phyloP scores from a whole-genome alignment of 2,113 vertebrate species.

The Meriones unguiculatus region DNA sequence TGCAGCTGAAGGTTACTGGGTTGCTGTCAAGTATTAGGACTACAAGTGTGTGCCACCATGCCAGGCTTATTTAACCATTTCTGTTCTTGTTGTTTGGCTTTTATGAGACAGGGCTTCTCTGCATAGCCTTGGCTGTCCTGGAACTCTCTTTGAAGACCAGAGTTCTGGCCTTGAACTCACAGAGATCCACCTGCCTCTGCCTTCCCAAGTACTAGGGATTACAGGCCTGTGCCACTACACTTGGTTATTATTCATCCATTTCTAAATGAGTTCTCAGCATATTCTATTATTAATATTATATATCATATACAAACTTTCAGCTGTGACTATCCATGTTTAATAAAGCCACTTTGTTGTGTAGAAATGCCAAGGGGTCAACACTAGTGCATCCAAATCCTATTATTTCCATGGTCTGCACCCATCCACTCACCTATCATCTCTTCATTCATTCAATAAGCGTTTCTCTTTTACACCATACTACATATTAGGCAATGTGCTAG shows the following conservation, averaged over 20 bases:
- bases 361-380: not conserved
- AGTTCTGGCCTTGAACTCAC: no score
- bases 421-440: not conserved
- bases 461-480: not conserved
- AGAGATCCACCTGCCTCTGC: no score
- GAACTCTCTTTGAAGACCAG: no score
- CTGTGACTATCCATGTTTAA: not conserved
- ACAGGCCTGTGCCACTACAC: not conserved
- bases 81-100: not conserved
- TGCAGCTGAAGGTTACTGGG: not conserved
- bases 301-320: not conserved
- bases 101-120: no score
- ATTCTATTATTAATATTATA: not conserved
- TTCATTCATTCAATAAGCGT: not conserved
- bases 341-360: slow-evolving; percentile 40
- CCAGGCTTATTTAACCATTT: not conserved
- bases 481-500: not conserved
- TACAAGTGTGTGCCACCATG: not conserved
- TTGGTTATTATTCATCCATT: not conserved
- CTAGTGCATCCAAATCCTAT: not conserved
- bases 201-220: no score
- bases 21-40: not conserved
- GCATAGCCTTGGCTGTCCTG: no score
- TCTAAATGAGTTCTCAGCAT: slow-evolving; percentile 29
- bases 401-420: not conserved